Conservation (phyloP, 2,888 invertebrate species). For the Cryptophagus acutangulus region DNA sequence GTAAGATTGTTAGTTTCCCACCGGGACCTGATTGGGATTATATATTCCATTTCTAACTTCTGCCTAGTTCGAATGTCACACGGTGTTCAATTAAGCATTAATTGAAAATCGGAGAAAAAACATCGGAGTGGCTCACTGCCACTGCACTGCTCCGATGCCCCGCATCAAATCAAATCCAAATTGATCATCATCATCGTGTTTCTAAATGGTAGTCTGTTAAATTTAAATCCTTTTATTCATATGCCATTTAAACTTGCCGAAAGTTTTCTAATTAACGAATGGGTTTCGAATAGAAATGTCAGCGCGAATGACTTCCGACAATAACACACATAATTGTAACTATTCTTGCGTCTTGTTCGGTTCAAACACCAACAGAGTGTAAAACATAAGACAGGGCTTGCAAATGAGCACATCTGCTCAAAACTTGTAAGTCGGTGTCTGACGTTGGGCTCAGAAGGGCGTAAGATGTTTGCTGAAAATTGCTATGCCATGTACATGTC, state of each 20-base stretch:
- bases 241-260: no score
- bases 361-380: constrained; percentile 26
- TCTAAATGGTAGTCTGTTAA: no score
- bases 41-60: constrained; percentile 31
- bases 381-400: constrained; percentile 28
- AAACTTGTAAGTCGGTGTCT: constrained; percentile 14
- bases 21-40: constrained; percentile 39
- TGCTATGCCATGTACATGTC: constrained; percentile 26
- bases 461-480: constrained; percentile 24
- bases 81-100: background rate
- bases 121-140: no score
- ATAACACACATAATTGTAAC: constrained; percentile 18
- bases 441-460: constrained; percentile 18
- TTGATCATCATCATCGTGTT: no score
- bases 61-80: background rate
- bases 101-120: background rate
- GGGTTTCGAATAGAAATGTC: constrained; percentile 18
- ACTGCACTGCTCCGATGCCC: no score
- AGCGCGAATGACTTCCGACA: constrained; percentile 22
- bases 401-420: constrained; percentile 29
- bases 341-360: constrained; percentile 19
- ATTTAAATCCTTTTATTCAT: no score
- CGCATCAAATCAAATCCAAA: no score
- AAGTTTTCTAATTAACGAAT: constrained; percentile 26
- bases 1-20: constrained; percentile 41